phyloP scores from a whole-genome alignment of 2,113 vertebrate genomes.

The Scortum barcoo region DNA sequence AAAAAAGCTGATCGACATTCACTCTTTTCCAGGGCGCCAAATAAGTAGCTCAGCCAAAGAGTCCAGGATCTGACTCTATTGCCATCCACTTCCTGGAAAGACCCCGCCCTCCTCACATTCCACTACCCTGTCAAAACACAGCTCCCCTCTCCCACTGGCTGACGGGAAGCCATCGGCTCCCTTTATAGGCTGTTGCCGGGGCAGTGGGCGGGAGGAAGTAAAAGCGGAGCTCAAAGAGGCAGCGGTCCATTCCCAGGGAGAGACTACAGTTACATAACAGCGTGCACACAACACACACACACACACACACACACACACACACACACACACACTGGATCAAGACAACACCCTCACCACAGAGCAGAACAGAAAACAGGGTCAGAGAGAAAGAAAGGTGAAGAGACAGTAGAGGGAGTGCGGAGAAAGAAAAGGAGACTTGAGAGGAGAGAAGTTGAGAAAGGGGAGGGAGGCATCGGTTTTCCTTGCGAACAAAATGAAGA shows the following conservation, averaged over 20 bases:
- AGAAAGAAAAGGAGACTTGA: slow-evolving; percentile 30
- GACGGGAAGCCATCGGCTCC: slow-evolving; percentile 40
- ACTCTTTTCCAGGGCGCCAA: slow-evolving; percentile 32
- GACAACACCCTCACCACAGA: slow-evolving; percentile 74
- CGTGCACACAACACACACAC: slow-evolving; percentile 18
- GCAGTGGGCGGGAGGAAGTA: slow-evolving; percentile 52
- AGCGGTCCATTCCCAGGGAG: slow-evolving; percentile 70
- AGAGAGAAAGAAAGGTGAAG: slow-evolving; percentile 51
- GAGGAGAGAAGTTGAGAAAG: slow-evolving; percentile 31
- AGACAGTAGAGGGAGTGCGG: slow-evolving; percentile 30
- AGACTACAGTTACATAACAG: slow-evolving; percentile 75
- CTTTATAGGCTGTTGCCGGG: slow-evolving; percentile 51
- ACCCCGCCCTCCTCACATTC: slow-evolving; percentile 68
- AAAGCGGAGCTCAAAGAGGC: slow-evolving; percentile 59
- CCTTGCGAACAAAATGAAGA: slow-evolving; percentile 71
- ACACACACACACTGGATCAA: slow-evolving; percentile 42
- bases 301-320: slow-evolving; percentile 39
- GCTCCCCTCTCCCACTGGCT: slow-evolving; percentile 65
- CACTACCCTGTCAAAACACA: slow-evolving; percentile 72
- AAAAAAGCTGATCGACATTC: background rate
- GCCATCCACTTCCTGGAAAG: slow-evolving; percentile 80
- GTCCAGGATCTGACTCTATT: slow-evolving; percentile 60
- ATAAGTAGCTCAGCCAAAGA: slow-evolving; percentile 55
- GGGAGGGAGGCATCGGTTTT: slow-evolving; percentile 68
- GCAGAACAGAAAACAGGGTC: slow-evolving; percentile 62